Percentiles rank a stretch among this genome's conserved stretches.
phyloP scores from a whole-genome alignment of 2,888 invertebrate genomes.

The Elegia similella region DNA sequence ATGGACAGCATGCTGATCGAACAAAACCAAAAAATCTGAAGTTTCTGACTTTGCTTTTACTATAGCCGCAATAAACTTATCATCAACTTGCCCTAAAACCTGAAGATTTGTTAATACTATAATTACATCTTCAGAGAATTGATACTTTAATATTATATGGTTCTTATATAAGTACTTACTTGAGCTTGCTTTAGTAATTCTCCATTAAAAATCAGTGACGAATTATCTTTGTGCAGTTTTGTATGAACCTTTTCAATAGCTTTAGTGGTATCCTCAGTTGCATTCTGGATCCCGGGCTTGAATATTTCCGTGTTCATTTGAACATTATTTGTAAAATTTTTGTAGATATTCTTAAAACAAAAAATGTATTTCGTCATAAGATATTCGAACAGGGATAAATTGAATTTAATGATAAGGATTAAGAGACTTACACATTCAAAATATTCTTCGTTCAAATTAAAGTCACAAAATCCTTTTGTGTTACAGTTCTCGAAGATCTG shows the following conservation, averaged over 20 bases:
- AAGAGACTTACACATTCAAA: slow-evolving; percentile 54
- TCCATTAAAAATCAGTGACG: slow-evolving; percentile 55
- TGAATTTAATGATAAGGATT: background rate
- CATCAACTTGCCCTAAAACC: slow-evolving; percentile 89
- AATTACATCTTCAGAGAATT: background rate
- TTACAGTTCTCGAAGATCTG: slow-evolving; percentile 69
- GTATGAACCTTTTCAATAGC: slow-evolving; percentile 50
- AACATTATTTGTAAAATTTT: slow-evolving; percentile 70
- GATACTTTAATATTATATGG: background rate
- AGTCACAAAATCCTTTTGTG: slow-evolving; percentile 36
- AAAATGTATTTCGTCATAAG: background rate
- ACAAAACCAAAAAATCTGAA: slow-evolving; percentile 81
- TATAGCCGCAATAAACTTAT: slow-evolving; percentile 85
- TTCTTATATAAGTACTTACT: slow-evolving; percentile 34
- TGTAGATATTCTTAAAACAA: slow-evolving; percentile 56
- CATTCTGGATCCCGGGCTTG: slow-evolving; percentile 49
- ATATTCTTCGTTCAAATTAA: slow-evolving; percentile 47
- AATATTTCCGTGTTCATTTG: slow-evolving; percentile 68
- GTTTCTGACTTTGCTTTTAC: slow-evolving; percentile 48
- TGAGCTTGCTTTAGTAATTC: slow-evolving; percentile 49
- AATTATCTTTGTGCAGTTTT: slow-evolving; percentile 48
- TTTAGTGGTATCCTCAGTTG: slow-evolving; percentile 42
- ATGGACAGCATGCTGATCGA: slow-evolving; percentile 95
- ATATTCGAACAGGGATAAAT: background rate
- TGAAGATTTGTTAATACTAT: slow-evolving; percentile 38